A percentile compares a stretch with the other conserved stretches of the same genome.
These are phyloP conservation scores for Drosophila saltans DNA, from an alignment of 1,140 invertebrate species.

Conservation along the genomic window DNA sequence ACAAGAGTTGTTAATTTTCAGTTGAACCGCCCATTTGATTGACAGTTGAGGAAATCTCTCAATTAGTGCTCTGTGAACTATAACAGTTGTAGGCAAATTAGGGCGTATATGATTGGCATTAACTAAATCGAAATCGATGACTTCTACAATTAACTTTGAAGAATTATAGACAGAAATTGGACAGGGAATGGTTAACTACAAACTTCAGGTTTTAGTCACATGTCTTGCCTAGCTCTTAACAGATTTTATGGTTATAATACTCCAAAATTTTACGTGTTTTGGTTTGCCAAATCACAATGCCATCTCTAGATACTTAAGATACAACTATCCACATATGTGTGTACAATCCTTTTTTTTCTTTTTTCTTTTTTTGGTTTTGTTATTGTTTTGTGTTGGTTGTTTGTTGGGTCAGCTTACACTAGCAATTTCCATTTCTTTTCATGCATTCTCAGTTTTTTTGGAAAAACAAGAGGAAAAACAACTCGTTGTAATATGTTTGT, in stretches of 20 bases:
- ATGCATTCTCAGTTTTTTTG: conserved; percentile 1
- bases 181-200: neutral
- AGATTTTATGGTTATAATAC: no score
- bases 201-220: no score
- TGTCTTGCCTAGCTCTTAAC: no score
- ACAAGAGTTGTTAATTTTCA: conserved; percentile 61
- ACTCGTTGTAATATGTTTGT: conserved; percentile 26
- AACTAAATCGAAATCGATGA: conserved; percentile 68
- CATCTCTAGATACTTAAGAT: neutral
- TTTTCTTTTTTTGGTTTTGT: neutral
- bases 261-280: neutral
- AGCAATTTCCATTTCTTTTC: conserved; percentile 6
- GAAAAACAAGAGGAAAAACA: neutral
- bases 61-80: conserved; percentile 68
- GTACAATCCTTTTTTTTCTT: neutral
- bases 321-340: no score
- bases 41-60: conserved; percentile 56
- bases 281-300: neutral
- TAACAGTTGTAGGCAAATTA: conserved; percentile 51
- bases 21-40: conserved; percentile 61
- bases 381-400: neutral
- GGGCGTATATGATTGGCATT: conserved; percentile 60
- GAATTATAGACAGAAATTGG: conserved; percentile 41
- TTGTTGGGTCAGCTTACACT: conserved; percentile 1
- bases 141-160: conserved; percentile 42